Evolutionary conservation across 2,888 invertebrate genomes (phyloP), one percentile per base, ranked within the genome.

Genomic region (Bedellia somnulentella): DNA sequence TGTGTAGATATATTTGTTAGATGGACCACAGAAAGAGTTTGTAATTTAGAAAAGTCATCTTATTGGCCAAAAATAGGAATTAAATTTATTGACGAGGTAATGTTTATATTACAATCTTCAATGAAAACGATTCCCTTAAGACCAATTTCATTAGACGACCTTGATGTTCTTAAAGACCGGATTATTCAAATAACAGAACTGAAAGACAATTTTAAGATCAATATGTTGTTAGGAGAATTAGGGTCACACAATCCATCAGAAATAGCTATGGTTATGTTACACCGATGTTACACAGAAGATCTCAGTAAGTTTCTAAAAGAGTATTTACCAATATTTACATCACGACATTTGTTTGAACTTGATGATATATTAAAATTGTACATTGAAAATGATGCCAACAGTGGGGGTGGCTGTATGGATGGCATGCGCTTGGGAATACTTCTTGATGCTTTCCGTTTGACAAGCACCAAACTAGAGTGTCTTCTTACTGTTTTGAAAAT

Each of bases 51-150:
- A 44, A 57, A 66, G 35, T 71, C 75, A 17, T 42, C 51, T 32
- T 73, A 73, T 45, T 78, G 77, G 77, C 77, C 77, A 15, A 76
- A 77, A 54, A 70, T 77, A 37, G 77, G 75, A 2, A 44, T 68
- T 5, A 75, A 68, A 43, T 73, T 70, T 40, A 55, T 68, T 39
- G 62, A 66, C 39, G 62, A 68, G 41, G 52, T 73, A 27, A 48
- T 55, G 34, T 36, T 37, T 31, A 58, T 73, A 26, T 43, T 75
- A 28, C 62, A 67, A 46, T 47, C 43, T 21, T 70, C 70, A 22
- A 40, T 64, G 30, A 67, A 60, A 47, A 55, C 56, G 10, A 60
- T 73, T 36, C 45, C 56, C 29, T 40, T 75, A 24, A 50, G 64
- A 35, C 75, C 73, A 24, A 52, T 66, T 37, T 67, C 73, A 34